Base-by-base conservation (phyloP, 2,797 vertebrate genomes). In the Xyrichtys novacula region DNA sequence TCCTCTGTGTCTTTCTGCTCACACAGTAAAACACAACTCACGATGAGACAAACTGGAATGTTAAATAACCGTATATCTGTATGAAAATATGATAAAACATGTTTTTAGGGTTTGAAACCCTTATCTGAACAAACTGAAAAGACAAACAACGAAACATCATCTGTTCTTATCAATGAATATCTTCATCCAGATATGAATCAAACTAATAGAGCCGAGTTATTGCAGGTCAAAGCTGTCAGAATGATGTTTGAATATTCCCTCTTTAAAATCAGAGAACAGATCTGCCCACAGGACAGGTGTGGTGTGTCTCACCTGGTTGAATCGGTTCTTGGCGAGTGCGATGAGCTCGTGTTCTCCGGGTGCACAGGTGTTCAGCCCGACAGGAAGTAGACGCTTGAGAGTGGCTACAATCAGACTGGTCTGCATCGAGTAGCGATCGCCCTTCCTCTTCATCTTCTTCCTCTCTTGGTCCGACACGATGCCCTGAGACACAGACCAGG, bases 271-370 rank as follows among this genome's bases (percentile, higher is more conserved):
- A 63, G 2, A 47, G 11, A 39, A 11, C 4, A 31, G 23, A 8
- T 15, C 2, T 5, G 26, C 3, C 11, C 16, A 5, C 5, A 23
- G 42, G 1, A 14, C 11, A 25, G 12, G 7, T 36, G 1, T 16
- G 7, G 2, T 40, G 26, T 32, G 2, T 44, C 19, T 15, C 86
- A 97, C 96, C 95, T 97, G 93, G 15, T 93, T 95, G 81, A 98
- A 97, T 50, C 96, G 92, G 81, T 90, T 96, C 88, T 98, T 98
- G 19, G 97, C 97, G 54, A 98, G 85, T 0, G 95, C 90, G 20
- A 98, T 97, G 25, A 98, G 94, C 64, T 98, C 97, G 74, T 98
- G 97, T 82, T 98, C 97, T 55, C 97, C 96, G 0, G 97, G 97
- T 4, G 96, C 96, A 64, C 97, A 98, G 76, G 96, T 97, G 73